Evolutionary conservation across 2,888 invertebrate species (phyloP), one percentile per base, ranked within the genome.

Genomic region (Lapara coniferarum): DNA sequence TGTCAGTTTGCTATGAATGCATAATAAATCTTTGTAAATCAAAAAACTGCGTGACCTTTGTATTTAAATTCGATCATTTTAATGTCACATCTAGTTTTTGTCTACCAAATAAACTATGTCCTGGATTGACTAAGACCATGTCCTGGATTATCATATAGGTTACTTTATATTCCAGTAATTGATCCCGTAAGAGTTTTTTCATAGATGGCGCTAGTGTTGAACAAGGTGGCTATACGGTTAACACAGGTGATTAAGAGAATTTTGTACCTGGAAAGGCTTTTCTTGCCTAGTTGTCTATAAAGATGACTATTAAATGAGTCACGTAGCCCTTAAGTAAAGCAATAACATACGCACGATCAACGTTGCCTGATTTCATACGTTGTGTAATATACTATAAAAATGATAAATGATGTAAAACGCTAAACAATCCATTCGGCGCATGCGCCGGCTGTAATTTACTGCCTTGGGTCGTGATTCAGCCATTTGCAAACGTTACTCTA

Each of bases 381-480:
- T 63, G 63, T 63, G 63, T 49, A 63, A 63, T 19, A 16, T 12
- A n/a, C n/a, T 16, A 46, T 63, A 63, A 63, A 63, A 63, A 63
- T 63, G 63, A 63, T 49, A 63, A 63, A 63, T 44, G 59, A 59
- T 63, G 63, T 63, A 49, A 46, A 46, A 13, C 46, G 46, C 8
- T 49, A 59, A 59, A 44, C 59, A 16, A 63, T 63, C 49, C 63
- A 75, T 71, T 76, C 76, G 74, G 75, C 74, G 78, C 73, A 68
- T 74, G 76, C 75, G 75, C 77, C 70, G 72, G 71, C 71, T 73
- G 49, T 73, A 81, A 81, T 83, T 80, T 19, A 78, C 74, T 69
- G 71, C 68, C 71, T 58, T 51, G 73, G 71, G 75, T 87, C 89
- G 88, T 89, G 89, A 84, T 79, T 72, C 25, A 73, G 77, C 80